Base-by-base conservation (phyloP, 1,140 invertebrate genomes). In the Heliconius eleuchia region DNA sequence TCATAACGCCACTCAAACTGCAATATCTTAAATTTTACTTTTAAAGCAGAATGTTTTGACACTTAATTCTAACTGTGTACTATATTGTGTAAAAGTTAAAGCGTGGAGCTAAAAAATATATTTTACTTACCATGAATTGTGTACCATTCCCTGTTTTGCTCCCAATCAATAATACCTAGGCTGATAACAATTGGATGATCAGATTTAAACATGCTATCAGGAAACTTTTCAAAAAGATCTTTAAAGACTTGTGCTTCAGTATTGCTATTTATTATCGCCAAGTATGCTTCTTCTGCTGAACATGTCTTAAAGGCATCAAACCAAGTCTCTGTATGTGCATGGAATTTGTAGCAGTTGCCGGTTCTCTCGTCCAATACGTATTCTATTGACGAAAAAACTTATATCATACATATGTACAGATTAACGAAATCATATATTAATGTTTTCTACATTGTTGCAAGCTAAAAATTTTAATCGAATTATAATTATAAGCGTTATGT, bases 301-400 rank as follows among this genome's bases (percentile, higher is more conserved):
- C 72, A 73, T n/a, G 5, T 73, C 8, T 23, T 46, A 6, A 42
- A 73, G 6, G 72, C 72, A 13, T 50, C n/a, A n/a, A 19, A 34
- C 72, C 39, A 73, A 16, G 8, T 39, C n/a, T 16, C 3, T 46
- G 13, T 18, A 18, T 19, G 11, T 16, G 8, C 5, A 27, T 73
- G 72, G 72, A 73, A 73, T n/a, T 73, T 73, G 42, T 73, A 73
- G 23, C 72, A 73, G n/a, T 37, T 46, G n/a, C 72, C 72, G 0
- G 72, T 73, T 11, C 19, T 23, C n/a, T n/a, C 19, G 2, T 60
- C 19, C 55, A 60, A 11, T 60, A 23, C 11, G n/a, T 60, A 60
- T 8, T 23, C 55, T 60, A n/a, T 60, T 23, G n/a, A 23, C 7
- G 55, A 11, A 23, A 60, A 3, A 3, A 60, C n/a, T 9, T 60